Conservation (phyloP, 1,140 invertebrate species). For the Bombus cullumanus region DNA sequence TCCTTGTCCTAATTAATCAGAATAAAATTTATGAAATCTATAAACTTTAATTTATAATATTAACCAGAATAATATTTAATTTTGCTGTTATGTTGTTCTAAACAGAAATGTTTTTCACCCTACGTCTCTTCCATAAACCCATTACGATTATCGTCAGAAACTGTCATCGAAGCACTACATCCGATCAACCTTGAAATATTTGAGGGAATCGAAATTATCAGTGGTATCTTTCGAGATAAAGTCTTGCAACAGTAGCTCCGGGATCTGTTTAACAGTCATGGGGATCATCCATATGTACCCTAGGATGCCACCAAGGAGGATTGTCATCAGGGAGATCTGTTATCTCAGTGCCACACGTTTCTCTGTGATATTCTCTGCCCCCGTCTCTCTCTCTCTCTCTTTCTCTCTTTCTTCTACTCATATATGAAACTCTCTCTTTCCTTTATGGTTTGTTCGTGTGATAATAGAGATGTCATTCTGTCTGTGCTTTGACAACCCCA, state of each 20-base stretch:
- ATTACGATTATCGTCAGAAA: background rate
- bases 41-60: too few relatives aligned
- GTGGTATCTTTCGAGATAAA: slow-evolving; percentile 5
- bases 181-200: background rate
- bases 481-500: slow-evolving; percentile 80
- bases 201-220: slow-evolving; percentile 20
- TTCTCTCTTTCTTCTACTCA: background rate
- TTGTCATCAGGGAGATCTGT: slow-evolving; percentile 80
- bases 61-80: background rate
- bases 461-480: slow-evolving; percentile 83
- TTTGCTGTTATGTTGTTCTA: background rate
- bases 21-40: too few relatives aligned
- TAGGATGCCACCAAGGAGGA: slow-evolving; percentile 72
- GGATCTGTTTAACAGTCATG: slow-evolving; percentile 70
- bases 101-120: too few relatives aligned
- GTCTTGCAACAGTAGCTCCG: slow-evolving; percentile 22
- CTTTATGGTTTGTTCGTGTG: slow-evolving; percentile 70
- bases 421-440: slow-evolving; percentile 24
- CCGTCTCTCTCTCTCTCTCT: slow-evolving; percentile 37
- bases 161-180: background rate
- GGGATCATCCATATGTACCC: slow-evolving; percentile 72
- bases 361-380: slow-evolving; percentile 57
- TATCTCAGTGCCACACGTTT: slow-evolving; percentile 80
- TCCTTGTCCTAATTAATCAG: too few relatives aligned
- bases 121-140: background rate